phyloP scores from a whole-genome alignment of 1,140 invertebrate genomes.

The Ostrea edulis region DNA sequence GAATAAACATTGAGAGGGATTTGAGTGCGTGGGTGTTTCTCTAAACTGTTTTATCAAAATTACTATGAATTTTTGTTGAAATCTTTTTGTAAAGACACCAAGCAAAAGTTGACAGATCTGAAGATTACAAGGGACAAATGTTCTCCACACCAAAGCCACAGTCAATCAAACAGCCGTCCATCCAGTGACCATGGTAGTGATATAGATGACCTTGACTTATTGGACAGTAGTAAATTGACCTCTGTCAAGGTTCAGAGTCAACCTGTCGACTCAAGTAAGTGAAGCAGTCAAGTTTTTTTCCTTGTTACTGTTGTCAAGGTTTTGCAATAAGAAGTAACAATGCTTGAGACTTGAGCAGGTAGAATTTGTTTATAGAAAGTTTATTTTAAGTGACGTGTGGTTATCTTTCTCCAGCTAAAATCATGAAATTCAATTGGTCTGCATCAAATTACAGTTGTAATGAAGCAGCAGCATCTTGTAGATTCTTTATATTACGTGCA shows the following conservation, averaged over 20 bases:
- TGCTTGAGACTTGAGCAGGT: too few relatives aligned
- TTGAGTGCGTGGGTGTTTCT: not conserved
- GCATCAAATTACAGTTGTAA: too few relatives aligned
- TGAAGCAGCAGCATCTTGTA: too few relatives aligned
- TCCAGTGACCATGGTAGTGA: conserved; percentile 15
- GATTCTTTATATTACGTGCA: too few relatives aligned
- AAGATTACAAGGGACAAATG: not conserved
- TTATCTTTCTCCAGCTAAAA: too few relatives aligned
- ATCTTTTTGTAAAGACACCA: not conserved
- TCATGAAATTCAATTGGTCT: too few relatives aligned
- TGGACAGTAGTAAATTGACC: conserved; percentile 36
- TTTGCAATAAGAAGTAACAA: too few relatives aligned
- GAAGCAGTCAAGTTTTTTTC: not conserved
- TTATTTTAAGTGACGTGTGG: too few relatives aligned
- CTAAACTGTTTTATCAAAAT: not conserved
- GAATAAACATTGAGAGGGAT: not conserved
- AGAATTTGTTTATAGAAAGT: too few relatives aligned
- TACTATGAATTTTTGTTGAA: not conserved
- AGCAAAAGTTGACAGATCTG: not conserved
- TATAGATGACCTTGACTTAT: conserved; percentile 38
- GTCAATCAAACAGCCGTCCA: conserved; percentile 19
- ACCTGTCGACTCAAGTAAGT: not conserved
- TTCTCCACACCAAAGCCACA: not conserved
- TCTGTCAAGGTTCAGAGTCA: conserved; percentile 7
- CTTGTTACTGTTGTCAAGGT: not conserved